Conservation (phyloP, 2,113 vertebrate species). For the Tragelaphus imberbis region DNA sequence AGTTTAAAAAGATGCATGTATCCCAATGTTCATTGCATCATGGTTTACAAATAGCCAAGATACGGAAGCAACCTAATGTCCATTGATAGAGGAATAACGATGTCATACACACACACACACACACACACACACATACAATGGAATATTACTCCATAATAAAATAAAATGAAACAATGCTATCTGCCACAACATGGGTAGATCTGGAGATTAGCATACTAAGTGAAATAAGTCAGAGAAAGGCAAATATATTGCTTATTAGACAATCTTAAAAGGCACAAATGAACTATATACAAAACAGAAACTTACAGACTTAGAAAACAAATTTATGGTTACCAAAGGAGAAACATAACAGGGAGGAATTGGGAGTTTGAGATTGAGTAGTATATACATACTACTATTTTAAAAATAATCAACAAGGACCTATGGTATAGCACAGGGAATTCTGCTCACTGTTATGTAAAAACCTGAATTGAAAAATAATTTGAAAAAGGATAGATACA, state of each 20-base stretch:
- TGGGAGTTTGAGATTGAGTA: background rate
- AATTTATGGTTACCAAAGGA: background rate
- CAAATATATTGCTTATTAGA: background rate
- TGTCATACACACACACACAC: background rate
- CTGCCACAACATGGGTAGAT: background rate
- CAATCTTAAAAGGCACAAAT: background rate
- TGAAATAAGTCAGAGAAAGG: background rate
- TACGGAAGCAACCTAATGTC: background rate
- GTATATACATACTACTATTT: background rate
- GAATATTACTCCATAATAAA: background rate
- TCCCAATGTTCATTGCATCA: background rate
- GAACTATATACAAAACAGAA: background rate
- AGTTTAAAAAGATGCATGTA: background rate
- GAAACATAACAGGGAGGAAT: too few species aligned
- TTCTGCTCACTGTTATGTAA: background rate
- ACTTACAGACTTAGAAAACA: background rate
- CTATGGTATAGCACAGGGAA: background rate
- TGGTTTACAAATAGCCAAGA: background rate
- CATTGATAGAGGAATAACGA: background rate
- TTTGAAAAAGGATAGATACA: background rate
- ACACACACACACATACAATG: background rate
- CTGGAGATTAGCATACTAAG: background rate
- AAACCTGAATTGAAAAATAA: background rate
- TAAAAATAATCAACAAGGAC: background rate
- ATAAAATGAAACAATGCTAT: background rate